Conservation (phyloP, 2,888 invertebrate species). For the Limenitis camilla region DNA sequence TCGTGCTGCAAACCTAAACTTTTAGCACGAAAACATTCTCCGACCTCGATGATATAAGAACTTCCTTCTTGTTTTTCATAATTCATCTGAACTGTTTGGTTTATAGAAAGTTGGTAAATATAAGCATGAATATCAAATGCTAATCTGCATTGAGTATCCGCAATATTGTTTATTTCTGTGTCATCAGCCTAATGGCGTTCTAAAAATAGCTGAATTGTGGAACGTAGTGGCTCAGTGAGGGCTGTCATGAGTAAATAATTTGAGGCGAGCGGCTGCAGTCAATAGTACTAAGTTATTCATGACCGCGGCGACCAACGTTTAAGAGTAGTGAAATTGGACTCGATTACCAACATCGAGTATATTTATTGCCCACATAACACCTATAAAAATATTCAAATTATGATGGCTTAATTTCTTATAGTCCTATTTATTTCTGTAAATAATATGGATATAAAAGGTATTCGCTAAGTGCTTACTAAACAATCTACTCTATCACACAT, state of each 20-base stretch:
- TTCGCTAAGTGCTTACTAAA: too few relatives aligned
- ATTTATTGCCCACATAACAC: not conserved
- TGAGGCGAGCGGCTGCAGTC: constrained; percentile 57
- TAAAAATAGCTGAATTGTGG: constrained; percentile 47
- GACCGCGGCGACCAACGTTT: constrained; percentile 54
- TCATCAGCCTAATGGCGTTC: constrained; percentile 22
- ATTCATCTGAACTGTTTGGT: too few relatives aligned
- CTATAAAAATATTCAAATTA: too few relatives aligned
- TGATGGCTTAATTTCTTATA: too few relatives aligned
- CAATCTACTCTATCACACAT: too few relatives aligned
- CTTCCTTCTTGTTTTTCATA: too few relatives aligned
- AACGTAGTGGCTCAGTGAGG: constrained; percentile 28
- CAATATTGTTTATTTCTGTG: not conserved
- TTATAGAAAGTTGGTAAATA: not conserved
- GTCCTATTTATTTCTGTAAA: too few relatives aligned
- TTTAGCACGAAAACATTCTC: too few relatives aligned
- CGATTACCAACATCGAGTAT: constrained; percentile 29
- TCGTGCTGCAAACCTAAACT: too few relatives aligned
- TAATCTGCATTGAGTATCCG: not conserved
- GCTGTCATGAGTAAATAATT: constrained; percentile 64
- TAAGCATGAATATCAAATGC: not conserved
- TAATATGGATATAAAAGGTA: too few relatives aligned
- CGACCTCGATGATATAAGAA: too few relatives aligned
- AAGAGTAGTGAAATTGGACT: constrained; percentile 41
- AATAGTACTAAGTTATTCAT: constrained; percentile 70